A percentile compares a stretch with the other conserved stretches of the same genome.
Evolutionary conservation across 2,113 vertebrate genomes (phyloP).

Genomic region (Pangasianodon hypophthalmus): DNA sequence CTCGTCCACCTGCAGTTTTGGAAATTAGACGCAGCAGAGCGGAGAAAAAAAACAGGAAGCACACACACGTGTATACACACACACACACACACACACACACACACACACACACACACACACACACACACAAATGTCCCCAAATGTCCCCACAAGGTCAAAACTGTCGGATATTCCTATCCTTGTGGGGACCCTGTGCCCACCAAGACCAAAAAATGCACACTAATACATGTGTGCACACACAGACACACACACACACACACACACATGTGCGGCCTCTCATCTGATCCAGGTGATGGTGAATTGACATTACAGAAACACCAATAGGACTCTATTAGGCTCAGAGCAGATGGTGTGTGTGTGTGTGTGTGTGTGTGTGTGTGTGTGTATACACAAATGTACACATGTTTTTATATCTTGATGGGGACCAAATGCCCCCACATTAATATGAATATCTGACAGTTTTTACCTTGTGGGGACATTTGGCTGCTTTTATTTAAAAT

Average conservation of each 20-base stretch:
- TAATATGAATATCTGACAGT: not conserved
- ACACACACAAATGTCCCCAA: not conserved
- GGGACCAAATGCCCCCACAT: not conserved
- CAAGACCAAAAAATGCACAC: not conserved
- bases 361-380: conserved; percentile 51
- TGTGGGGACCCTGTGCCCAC: not conserved
- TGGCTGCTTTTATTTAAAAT: not conserved
- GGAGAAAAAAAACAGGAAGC: not conserved
- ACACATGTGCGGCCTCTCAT: conserved; percentile 6
- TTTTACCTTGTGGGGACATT: not conserved
- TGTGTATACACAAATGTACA: conserved; percentile 13
- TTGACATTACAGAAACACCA: conserved; percentile 53
- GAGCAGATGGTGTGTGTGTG: conserved; percentile 70
- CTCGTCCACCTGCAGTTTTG: conserved; percentile 20
- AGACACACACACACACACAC: conserved; percentile 15
- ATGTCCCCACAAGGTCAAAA: not conserved
- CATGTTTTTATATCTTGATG: not conserved
- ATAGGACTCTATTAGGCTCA: conserved; percentile 58
- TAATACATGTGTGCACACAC: not conserved
- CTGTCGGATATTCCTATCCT: not conserved
- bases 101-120: conserved; percentile 13
- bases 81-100: conserved; percentile 21
- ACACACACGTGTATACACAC: not conserved
- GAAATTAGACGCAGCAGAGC: conserved; percentile 23
- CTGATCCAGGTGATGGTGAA: conserved; percentile 51